Percentiles rank a stretch among this genome's conserved stretches.
Evolutionary conservation across 2,797 vertebrate genomes (phyloP).

Genomic region (Alca torda): DNA sequence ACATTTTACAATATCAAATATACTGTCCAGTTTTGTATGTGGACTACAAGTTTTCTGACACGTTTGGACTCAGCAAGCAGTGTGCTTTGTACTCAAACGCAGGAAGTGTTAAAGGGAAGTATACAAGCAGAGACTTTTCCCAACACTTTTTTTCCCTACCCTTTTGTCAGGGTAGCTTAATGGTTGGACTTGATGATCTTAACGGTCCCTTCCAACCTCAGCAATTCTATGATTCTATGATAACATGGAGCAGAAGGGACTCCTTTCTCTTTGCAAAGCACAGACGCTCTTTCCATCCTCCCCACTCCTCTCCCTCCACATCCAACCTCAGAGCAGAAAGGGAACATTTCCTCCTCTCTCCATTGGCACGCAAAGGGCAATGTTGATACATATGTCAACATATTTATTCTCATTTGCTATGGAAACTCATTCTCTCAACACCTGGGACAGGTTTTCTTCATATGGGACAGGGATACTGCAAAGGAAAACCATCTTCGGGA

Average conservation of each 20-base stretch:
- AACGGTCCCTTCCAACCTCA: too few species aligned
- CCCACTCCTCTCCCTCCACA: not conserved
- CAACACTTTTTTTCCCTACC: too few species aligned
- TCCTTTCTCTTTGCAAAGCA: not conserved
- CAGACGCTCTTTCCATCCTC: not conserved
- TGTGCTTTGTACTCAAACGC: not conserved
- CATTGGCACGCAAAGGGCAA: not conserved
- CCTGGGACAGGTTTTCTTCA: not conserved
- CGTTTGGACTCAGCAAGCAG: not conserved
- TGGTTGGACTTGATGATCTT: too few species aligned
- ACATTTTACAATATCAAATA: not conserved
- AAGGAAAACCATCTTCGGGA: not conserved
- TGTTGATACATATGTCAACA: not conserved
- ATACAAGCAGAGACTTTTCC: not conserved
- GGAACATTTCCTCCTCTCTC: not conserved
- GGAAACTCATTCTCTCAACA: not conserved
- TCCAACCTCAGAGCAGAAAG: not conserved
- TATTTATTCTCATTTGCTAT: not conserved
- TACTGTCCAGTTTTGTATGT: not conserved
- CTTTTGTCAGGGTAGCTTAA: too few species aligned
- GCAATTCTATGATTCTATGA: too few species aligned
- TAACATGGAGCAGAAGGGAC: not conserved
- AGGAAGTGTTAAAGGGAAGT: not conserved
- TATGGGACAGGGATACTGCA: not conserved
- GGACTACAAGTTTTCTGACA: not conserved